Percentiles rank a stretch among this genome's conserved stretches.
These are phyloP conservation scores for Orius insidiosus DNA, from an alignment of 1,140 invertebrate species.

Conservation along the genomic window DNA sequence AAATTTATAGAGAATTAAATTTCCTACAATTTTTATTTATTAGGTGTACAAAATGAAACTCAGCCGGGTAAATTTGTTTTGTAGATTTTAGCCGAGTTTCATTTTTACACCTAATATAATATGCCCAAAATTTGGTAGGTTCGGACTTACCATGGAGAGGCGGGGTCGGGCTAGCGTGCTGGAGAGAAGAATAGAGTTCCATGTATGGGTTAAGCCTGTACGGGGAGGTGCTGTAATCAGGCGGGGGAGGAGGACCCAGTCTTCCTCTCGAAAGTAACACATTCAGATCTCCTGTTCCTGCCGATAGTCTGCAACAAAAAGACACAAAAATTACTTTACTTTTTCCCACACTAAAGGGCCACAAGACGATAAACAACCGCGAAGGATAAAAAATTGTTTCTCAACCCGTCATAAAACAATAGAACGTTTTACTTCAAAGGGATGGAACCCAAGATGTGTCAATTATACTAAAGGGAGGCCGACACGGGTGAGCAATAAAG, in stretches of 20 bases:
- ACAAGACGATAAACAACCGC: background rate
- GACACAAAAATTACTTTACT: conserved; percentile 6
- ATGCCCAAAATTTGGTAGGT: too few species aligned
- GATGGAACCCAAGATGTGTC: conserved; percentile 9
- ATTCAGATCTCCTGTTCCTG: conserved; percentile 23
- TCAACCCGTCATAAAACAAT: background rate
- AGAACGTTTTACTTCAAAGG: background rate
- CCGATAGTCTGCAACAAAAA: conserved; percentile 21
- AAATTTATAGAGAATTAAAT: too few species aligned
- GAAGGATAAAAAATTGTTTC: background rate
- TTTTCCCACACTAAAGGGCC: background rate
- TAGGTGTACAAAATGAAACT: too few species aligned
- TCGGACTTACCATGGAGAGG: conserved; percentile 34
- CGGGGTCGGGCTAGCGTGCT: conserved; percentile 37
- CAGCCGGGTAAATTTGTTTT: too few species aligned
- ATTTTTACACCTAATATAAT: too few species aligned
- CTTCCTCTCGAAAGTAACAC: conserved; percentile 23
- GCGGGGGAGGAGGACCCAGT: conserved; percentile 15
- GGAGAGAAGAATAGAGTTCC: conserved; percentile 44
- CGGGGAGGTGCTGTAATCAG: conserved; percentile 35
- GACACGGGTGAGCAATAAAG: background rate
- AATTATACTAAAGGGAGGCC: conserved; percentile 11
- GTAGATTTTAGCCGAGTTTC: too few species aligned
- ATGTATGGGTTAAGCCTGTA: conserved; percentile 48
- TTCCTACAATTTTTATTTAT: too few species aligned